Conservation (phyloP, 2,888 invertebrate species). For the Linnaemya vulpina region DNA sequence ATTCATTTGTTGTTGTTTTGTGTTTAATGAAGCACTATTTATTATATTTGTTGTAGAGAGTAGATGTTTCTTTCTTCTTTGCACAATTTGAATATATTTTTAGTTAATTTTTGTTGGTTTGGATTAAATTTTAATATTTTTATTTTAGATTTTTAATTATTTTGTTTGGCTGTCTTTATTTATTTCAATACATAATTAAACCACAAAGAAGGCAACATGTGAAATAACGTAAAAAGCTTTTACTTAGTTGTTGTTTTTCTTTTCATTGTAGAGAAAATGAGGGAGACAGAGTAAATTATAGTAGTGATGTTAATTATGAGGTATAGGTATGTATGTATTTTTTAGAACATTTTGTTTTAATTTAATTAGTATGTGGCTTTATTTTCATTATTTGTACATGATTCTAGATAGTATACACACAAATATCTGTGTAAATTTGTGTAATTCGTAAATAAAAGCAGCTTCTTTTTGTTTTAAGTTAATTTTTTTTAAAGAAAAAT, state of each 20-base stretch:
- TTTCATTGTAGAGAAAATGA: conserved; percentile 30
- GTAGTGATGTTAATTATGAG: conserved; percentile 50
- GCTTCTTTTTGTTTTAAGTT: not conserved
- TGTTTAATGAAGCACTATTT: not conserved
- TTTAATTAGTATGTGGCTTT: conserved; percentile 17
- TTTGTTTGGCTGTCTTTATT: not conserved
- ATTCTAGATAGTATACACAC: not conserved
- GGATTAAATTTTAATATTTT: not conserved
- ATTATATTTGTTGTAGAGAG: not conserved
- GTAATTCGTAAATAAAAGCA: conserved; percentile 8
- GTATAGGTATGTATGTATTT: conserved; percentile 33
- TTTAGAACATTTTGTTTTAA: conserved; percentile 23
- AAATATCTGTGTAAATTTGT: not conserved
- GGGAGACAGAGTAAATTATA: conserved; percentile 37
- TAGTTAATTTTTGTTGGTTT: conserved; percentile 1
- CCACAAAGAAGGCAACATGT: conserved; percentile 62
- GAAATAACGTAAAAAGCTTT: conserved; percentile 55
- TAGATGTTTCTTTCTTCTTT: not conserved
- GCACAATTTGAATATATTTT: conserved; percentile 24
- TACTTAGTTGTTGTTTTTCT: conserved; percentile 13
- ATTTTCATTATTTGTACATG: not conserved
- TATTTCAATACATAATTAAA: conserved; percentile 20
- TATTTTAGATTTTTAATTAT: conserved; percentile 13
- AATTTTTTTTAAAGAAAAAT: not conserved
- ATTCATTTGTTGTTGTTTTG: conserved; percentile 25